phyloP scores from a whole-genome alignment of 2,113 vertebrate genomes.

The Eudyptes chrysolophus region DNA sequence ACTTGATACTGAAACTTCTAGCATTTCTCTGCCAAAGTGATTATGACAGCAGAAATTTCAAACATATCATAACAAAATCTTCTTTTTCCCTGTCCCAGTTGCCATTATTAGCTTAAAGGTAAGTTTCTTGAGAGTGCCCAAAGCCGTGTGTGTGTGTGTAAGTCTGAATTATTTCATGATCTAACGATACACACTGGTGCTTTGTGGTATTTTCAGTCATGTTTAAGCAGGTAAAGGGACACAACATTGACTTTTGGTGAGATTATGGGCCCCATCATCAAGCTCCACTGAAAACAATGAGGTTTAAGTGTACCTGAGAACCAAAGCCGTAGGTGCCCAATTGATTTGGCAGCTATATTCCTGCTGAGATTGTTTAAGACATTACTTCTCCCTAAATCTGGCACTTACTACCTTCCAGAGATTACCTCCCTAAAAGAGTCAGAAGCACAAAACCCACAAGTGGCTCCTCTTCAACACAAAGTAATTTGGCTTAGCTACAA shows the following conservation, averaged over 20 bases:
- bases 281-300: background rate
- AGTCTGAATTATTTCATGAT: background rate
- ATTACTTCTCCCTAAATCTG: background rate
- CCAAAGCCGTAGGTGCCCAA: background rate
- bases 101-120: background rate
- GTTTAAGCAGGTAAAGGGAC: background rate
- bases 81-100: background rate
- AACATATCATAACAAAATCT: background rate
- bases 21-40: background rate
- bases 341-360: background rate
- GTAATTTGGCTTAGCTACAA: background rate
- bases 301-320: background rate
- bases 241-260: background rate
- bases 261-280: background rate
- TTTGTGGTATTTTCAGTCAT: background rate
- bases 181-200: accelerated
- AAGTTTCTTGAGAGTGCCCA: background rate
- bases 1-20: background rate
- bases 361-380: background rate
- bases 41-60: background rate
- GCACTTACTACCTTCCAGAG: background rate
- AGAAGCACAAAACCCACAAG: background rate
- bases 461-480: background rate
- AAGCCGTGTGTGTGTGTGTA: no score
- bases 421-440: background rate